phyloP scores from a whole-genome alignment of 2,888 invertebrate genomes.

The Drosophila putrida region DNA sequence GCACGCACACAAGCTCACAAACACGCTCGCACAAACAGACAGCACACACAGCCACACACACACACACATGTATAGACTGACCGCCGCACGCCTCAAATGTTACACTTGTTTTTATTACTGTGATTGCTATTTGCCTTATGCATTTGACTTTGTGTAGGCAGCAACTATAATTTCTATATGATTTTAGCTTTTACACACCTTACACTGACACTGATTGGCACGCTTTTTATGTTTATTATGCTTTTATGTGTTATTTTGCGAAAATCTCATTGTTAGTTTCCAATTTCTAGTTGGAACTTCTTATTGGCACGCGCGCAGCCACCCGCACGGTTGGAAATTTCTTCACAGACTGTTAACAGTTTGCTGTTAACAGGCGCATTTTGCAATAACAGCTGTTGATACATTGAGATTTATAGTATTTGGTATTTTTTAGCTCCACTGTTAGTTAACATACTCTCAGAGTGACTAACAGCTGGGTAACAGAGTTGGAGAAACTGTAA shows the following conservation, averaged over 20 bases:
- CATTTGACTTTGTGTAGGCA: slow-evolving; percentile 24
- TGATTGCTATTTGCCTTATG: slow-evolving; percentile 44
- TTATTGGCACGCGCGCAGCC: slow-evolving; percentile 64
- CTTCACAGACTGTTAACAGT: slow-evolving; percentile 49
- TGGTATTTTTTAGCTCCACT: slow-evolving; percentile 52
- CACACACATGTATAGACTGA: slow-evolving; percentile 29
- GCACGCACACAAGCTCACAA: slow-evolving; percentile 41
- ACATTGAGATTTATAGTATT: slow-evolving; percentile 8
- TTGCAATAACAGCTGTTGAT: slow-evolving; percentile 54
- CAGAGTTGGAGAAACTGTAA: background rate
- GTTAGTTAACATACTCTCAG: background rate
- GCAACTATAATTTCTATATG: slow-evolving; percentile 12
- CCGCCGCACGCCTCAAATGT: slow-evolving; percentile 56
- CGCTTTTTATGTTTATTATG: slow-evolving; percentile 44
- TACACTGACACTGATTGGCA: slow-evolving; percentile 48
- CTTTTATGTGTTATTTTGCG: slow-evolving; percentile 58
- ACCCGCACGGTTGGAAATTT: slow-evolving; percentile 55
- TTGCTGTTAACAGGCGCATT: slow-evolving; percentile 22
- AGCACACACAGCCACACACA: slow-evolving; percentile 3
- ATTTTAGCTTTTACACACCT: slow-evolving; percentile 46
- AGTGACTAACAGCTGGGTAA: background rate
- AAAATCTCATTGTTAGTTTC: slow-evolving; percentile 64
- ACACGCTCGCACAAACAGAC: slow-evolving; percentile 19
- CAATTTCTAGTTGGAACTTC: slow-evolving; percentile 56
- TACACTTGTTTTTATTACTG: slow-evolving; percentile 70